Conservation (phyloP, 1,140 invertebrate genomes). For the Protaetia brevitarsis region DNA sequence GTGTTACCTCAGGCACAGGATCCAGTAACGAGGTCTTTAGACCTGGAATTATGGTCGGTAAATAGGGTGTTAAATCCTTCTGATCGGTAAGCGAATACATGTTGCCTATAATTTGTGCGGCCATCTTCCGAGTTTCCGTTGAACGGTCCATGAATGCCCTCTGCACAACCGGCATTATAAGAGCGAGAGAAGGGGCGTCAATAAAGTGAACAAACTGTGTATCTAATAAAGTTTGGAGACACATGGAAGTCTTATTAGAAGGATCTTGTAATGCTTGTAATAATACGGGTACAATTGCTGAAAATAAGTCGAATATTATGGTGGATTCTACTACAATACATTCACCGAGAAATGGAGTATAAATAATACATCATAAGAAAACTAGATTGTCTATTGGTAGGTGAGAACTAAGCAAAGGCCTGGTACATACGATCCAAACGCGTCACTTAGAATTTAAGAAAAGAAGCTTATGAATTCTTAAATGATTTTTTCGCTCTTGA, state of each 20-base stretch:
- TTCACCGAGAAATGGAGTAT: no score
- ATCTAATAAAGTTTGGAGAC: slow-evolving; percentile 88
- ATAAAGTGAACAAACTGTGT: slow-evolving; percentile 99
- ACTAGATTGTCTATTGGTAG: no score
- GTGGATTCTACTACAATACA: no score
- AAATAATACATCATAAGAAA: no score
- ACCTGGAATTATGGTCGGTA: slow-evolving; percentile 95
- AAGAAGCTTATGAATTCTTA: neutral
- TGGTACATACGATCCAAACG: no score
- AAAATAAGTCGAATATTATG: no score
- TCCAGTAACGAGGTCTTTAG: slow-evolving; percentile 94
- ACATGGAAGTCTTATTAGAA: slow-evolving; percentile 88
- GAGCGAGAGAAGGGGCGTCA: slow-evolving; percentile 94
- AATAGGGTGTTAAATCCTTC: slow-evolving; percentile 95
- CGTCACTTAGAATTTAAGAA: no score
- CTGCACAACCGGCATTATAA: slow-evolving; percentile 99
- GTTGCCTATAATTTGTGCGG: slow-evolving; percentile 98
- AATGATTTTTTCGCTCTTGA: no score
- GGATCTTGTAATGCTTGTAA: slow-evolving; percentile 95
- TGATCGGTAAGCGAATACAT: slow-evolving; percentile 99
- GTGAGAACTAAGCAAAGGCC: no score
- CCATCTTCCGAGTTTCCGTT: slow-evolving; percentile 97
- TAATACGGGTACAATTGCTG: slow-evolving; percentile 86
- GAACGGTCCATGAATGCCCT: slow-evolving; percentile 95
- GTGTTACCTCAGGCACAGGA: slow-evolving; percentile 89